Percentiles rank a stretch among this genome's conserved stretches.
Conservation (phyloP, 2,888 invertebrate species). For the Oscheius sp. region DNA sequence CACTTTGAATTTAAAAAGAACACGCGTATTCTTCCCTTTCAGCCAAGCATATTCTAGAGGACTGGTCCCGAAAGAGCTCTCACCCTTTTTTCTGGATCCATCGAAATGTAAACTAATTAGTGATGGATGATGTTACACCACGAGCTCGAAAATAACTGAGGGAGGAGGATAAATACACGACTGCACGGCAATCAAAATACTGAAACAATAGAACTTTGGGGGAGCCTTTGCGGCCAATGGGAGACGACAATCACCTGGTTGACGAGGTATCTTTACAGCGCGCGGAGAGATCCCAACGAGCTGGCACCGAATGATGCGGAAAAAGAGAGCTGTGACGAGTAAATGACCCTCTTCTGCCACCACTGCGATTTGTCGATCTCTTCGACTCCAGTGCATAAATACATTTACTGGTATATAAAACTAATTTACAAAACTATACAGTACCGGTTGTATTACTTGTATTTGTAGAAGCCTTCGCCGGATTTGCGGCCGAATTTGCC, state of each 20-base stretch:
- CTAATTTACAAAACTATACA: not conserved
- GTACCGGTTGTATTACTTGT: constrained; percentile 16
- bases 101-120: constrained; percentile 3
- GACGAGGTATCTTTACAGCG: constrained; percentile 13
- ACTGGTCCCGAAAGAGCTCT: not conserved
- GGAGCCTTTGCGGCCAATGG: not conserved
- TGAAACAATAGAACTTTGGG: not conserved
- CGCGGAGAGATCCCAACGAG: not conserved
- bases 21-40: not conserved
- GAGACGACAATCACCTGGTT: constrained; percentile 14
- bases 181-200: not conserved
- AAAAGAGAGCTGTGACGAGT: too few relatives aligned
- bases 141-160: not conserved
- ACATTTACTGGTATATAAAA: constrained; percentile 5
- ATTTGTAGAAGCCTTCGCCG: constrained; percentile 88
- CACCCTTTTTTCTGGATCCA: not conserved
- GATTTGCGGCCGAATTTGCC: constrained; percentile 86
- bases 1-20: not conserved
- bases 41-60: constrained; percentile 1
- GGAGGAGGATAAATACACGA: too few relatives aligned
- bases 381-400: not conserved
- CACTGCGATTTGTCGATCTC: too few relatives aligned
- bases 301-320: not conserved
- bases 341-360: too few relatives aligned
- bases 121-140: not conserved